Evolutionary conservation across 2,888 invertebrate genomes (phyloP).

Genomic region (Coenonympha arcania): DNA sequence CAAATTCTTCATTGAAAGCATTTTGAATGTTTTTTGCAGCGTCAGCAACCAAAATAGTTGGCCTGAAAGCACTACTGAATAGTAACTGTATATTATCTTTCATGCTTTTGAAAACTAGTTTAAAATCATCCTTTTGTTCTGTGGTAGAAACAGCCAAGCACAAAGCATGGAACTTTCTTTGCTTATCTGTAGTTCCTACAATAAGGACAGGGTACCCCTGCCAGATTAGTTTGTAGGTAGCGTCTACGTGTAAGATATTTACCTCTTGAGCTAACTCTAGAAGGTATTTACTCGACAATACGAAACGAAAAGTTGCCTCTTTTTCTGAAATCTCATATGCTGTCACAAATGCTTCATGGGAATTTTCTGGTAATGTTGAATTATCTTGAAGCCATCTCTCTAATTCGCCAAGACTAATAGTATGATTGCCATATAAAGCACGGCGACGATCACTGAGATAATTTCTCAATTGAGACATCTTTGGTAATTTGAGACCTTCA

Average conservation of each 20-base stretch:
- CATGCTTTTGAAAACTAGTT: constrained; percentile 8
- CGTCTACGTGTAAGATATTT: too few species aligned
- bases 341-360: neutral
- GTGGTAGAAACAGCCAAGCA: constrained; percentile 1
- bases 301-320: constrained; percentile 2
- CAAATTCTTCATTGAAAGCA: too few species aligned
- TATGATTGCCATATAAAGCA: neutral
- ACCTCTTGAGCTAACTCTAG: constrained; percentile 10
- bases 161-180: constrained; percentile 4
- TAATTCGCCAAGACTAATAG: constrained; percentile 5
- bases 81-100: neutral
- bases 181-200: constrained; percentile 27
- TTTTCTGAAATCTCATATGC: neutral
- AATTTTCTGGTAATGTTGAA: neutral
- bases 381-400: neutral
- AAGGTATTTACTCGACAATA: neutral
- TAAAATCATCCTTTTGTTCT: neutral
- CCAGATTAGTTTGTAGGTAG: too few species aligned
- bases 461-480: too few species aligned
- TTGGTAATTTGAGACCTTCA: too few species aligned
- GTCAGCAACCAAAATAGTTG: constrained; percentile 9
- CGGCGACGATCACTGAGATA: neutral
- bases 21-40: constrained; percentile 23
- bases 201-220: constrained; percentile 29
- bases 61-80: neutral